Evolutionary conservation across 2,888 invertebrate species (phyloP).

Genomic region (Heliconius aoede): DNA sequence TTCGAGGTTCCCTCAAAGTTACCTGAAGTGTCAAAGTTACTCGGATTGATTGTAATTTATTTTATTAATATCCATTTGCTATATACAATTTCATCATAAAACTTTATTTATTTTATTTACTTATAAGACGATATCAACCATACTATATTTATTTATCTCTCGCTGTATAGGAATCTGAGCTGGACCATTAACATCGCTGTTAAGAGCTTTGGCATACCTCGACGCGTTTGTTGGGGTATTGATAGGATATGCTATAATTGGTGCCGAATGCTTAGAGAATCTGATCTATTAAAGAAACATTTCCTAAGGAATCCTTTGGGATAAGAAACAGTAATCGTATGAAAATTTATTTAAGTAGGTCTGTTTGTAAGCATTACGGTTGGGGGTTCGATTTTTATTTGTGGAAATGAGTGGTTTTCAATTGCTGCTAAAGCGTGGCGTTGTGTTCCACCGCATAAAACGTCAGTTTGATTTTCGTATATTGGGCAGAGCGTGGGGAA

Average conservation of each 20-base stretch:
- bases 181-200: slow-evolving; percentile 64
- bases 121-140: not conserved
- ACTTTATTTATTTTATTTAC: not conserved
- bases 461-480: too few species aligned
- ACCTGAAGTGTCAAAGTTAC: too few species aligned
- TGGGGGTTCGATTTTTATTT: not conserved
- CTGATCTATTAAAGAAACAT: slow-evolving; percentile 17
- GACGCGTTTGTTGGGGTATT: slow-evolving; percentile 56
- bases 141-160: slow-evolving; percentile 63
- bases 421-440: not conserved
- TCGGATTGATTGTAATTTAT: too few species aligned
- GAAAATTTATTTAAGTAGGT: too few species aligned
- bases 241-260: slow-evolving; percentile 56
- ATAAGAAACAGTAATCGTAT: slow-evolving; percentile 3
- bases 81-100: not conserved
- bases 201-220: slow-evolving; percentile 59
- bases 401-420: too few species aligned
- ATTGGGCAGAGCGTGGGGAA: too few species aligned
- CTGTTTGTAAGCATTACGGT: not conserved
- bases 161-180: slow-evolving; percentile 62
- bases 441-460: not conserved
- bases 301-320: not conserved
- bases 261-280: slow-evolving; percentile 47
- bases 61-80: too few species aligned
- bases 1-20: too few species aligned